Evolutionary conservation across 2,888 invertebrate species (phyloP).

Genomic region (Teleiodes luculella): DNA sequence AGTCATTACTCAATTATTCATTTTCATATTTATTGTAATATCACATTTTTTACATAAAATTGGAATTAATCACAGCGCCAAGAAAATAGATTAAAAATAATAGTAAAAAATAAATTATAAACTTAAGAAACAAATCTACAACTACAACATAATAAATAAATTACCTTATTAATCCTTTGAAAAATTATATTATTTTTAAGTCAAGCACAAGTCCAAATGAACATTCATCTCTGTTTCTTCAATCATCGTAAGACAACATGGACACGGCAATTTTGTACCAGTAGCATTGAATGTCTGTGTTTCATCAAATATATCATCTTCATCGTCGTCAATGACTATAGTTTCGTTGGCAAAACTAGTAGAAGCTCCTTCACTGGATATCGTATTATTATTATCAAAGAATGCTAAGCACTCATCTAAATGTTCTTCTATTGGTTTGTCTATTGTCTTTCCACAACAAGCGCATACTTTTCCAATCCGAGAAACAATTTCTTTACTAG

Average conservation of each 20-base stretch:
- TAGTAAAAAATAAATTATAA: background rate
- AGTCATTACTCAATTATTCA: no score
- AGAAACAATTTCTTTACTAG: conserved; percentile 27
- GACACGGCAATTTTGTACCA: conserved; percentile 76
- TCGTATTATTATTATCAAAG: conserved; percentile 62
- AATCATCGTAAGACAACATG: conserved; percentile 78
- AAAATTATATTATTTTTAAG: conserved; percentile 3
- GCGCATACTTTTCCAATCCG: conserved; percentile 51
- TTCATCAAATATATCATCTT: conserved; percentile 55
- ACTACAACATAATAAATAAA: conserved; percentile 4
- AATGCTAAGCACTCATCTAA: conserved; percentile 72
- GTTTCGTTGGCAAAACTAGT: conserved; percentile 39
- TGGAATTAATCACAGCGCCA: background rate
- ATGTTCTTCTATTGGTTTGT: conserved; percentile 59
- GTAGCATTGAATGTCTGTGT: conserved; percentile 59
- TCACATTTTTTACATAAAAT: conserved; percentile 31
- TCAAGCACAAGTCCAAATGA: conserved; percentile 76
- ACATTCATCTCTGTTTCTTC: conserved; percentile 74
- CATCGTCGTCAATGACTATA: conserved; percentile 50
- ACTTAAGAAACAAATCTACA: background rate
- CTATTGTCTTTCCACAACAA: conserved; percentile 56
- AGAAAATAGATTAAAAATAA: background rate
- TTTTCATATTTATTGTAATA: conserved; percentile 34
- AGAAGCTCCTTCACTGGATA: conserved; percentile 49
- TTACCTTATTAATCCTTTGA: background rate